These are phyloP conservation scores for Parazoanthus darwini DNA, from an alignment of 92 coral and sea anemone species.

Conservation along the genomic window DNA sequence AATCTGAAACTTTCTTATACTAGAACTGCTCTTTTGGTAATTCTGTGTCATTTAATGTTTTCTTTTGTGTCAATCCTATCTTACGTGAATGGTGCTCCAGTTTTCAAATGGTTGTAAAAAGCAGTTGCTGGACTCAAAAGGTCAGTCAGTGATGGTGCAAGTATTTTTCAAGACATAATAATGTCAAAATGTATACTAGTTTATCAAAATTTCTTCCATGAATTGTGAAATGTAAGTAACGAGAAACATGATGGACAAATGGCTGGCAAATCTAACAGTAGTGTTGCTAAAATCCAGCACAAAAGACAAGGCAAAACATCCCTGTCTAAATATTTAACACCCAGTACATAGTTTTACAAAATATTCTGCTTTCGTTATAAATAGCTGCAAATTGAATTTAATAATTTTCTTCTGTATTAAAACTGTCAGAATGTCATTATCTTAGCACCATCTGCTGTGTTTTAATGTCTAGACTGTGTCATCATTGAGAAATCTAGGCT, in stretches of 20 bases:
- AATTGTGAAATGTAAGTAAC: background rate
- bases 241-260: background rate
- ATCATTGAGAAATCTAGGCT: background rate
- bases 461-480: background rate
- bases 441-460: background rate
- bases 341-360: background rate
- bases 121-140: background rate
- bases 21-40: too few relatives aligned
- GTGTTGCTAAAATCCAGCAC: background rate
- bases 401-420: background rate
- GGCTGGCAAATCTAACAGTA: background rate
- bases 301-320: background rate
- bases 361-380: background rate
- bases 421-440: background rate
- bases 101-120: background rate
- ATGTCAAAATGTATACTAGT: background rate
- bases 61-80: too few relatives aligned
- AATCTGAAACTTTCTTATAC: background rate
- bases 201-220: background rate
- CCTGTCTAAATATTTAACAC: background rate
- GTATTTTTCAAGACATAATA: background rate
- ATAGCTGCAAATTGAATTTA: constrained; percentile 5
- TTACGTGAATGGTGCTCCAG: too few relatives aligned
- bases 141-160: background rate
- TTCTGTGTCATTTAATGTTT: too few relatives aligned